Evolutionary conservation across 2,797 vertebrate genomes (phyloP).

Genomic region (Euphonia xanthogaster): DNA sequence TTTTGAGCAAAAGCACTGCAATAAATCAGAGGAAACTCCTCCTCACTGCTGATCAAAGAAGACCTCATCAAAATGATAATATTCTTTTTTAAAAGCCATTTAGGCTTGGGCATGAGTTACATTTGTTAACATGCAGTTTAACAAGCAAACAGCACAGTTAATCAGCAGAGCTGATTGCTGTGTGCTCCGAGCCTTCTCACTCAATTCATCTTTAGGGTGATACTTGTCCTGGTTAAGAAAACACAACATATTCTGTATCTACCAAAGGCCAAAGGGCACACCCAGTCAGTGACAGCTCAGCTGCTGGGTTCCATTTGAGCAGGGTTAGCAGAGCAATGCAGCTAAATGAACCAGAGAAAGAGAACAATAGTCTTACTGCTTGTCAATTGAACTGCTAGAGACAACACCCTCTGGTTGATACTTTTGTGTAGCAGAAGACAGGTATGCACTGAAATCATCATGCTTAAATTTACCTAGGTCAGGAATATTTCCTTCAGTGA

Average conservation of each 20-base stretch:
- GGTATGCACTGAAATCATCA: neutral
- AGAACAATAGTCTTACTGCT: constrained; percentile 15
- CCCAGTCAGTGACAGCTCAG: neutral
- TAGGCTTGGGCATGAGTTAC: neutral
- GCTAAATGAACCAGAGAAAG: neutral
- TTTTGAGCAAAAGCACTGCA: neutral
- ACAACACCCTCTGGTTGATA: neutral
- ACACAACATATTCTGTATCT: neutral
- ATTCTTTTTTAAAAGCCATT: neutral
- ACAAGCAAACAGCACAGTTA: neutral
- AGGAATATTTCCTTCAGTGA: neutral
- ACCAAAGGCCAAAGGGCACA: neutral
- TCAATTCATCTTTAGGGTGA: neutral
- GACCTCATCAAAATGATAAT: neutral
- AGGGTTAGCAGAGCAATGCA: neutral
- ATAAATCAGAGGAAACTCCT: neutral
- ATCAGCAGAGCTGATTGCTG: neutral
- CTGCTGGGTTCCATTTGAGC: neutral
- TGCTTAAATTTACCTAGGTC: neutral
- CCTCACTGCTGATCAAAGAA: neutral
- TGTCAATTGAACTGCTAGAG: neutral
- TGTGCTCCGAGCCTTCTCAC: neutral
- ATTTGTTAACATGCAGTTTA: neutral
- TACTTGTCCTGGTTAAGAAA: neutral
- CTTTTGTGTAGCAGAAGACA: neutral